These are phyloP conservation scores for Abrostola triplasia DNA, from an alignment of 2,888 invertebrate species.

Conservation along the genomic window DNA sequence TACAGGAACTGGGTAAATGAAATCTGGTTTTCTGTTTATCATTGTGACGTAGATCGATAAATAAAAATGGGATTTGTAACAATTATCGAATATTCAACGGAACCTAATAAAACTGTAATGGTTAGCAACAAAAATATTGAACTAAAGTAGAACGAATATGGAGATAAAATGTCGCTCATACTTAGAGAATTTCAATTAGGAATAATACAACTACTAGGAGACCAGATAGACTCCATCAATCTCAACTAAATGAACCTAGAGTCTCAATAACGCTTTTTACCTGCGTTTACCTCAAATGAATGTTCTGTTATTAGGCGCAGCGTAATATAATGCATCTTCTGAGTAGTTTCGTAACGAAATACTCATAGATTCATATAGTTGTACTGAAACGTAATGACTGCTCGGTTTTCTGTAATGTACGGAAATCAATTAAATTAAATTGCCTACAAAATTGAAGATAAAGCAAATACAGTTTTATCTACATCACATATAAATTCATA, in stretches of 20 bases:
- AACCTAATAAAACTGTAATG: no score
- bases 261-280: no score
- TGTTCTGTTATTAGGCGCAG: background rate
- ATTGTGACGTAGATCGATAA: no score
- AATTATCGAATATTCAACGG: no score
- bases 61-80: no score
- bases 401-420: conserved; percentile 12
- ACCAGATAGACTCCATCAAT: background rate
- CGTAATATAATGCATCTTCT: background rate
- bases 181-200: no score
- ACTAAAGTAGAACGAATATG: no score
- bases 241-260: background rate
- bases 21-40: background rate
- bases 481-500: no score
- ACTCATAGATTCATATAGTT: conserved; percentile 22
- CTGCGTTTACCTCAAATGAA: background rate
- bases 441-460: conserved; percentile 11
- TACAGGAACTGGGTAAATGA: background rate
- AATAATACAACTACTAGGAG: no score
- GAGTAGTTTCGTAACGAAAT: conserved; percentile 4
- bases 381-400: conserved; percentile 2
- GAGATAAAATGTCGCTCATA: no score
- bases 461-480: no score
- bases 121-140: no score
- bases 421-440: conserved; percentile 32